Evolutionary conservation across 53 echinoderm and acorn worm species (phyloP).

Genomic region (Actinopyga echinites): DNA sequence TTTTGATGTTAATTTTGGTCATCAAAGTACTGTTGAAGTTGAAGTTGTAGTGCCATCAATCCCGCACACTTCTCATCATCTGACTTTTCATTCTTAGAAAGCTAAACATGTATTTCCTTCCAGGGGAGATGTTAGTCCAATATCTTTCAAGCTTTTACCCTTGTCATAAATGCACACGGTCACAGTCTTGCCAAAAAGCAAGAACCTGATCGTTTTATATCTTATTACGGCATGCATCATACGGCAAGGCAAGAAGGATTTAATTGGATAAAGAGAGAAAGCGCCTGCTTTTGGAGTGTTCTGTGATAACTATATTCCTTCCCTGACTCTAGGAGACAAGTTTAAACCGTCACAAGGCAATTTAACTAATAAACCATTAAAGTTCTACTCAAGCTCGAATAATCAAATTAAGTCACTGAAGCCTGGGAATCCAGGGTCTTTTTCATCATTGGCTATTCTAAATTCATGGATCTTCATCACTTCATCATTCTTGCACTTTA

Average conservation of each 20-base stretch:
- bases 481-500: too few species aligned
- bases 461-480: too few species aligned
- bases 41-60: too few species aligned
- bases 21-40: too few species aligned
- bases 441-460: background rate
- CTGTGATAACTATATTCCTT: background rate
- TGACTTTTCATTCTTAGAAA: too few species aligned
- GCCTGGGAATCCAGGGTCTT: constrained; percentile 22
- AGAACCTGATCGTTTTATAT: constrained; percentile 20
- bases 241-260: constrained; percentile 10
- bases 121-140: too few species aligned
- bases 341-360: constrained; percentile 17
- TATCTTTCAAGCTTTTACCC: too few species aligned
- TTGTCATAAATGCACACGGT: too few species aligned
- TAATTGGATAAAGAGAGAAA: constrained; percentile 31
- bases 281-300: constrained; percentile 1
- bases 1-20: too few species aligned
- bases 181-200: too few species aligned
- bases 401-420: constrained; percentile 17
- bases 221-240: constrained; percentile 1
- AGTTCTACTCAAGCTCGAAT: constrained; percentile 13
- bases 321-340: background rate
- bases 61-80: too few species aligned
- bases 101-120: too few species aligned
- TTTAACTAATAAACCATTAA: constrained; percentile 23